Evolutionary conservation across 2,888 invertebrate species (phyloP).

Genomic region (Petrophora chlorosata): DNA sequence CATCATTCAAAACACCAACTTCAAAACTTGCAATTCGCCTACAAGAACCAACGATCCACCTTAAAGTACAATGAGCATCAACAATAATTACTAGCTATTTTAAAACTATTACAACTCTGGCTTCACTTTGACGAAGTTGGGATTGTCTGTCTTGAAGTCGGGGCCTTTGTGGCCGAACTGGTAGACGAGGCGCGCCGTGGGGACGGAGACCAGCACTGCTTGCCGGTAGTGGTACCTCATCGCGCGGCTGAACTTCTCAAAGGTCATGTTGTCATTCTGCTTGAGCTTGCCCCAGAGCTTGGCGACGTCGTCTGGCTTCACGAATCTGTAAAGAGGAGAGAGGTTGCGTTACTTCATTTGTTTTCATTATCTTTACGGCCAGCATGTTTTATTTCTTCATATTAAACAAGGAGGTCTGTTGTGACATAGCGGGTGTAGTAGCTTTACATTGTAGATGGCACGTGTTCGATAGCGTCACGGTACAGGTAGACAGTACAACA

Average conservation of each 20-base stretch:
- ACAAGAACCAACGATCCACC: conserved; percentile 34
- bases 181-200: conserved; percentile 90
- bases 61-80: conserved; percentile 39
- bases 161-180: conserved; percentile 92
- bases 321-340: conserved; percentile 84
- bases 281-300: conserved; percentile 94
- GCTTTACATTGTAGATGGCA: conserved; percentile 21
- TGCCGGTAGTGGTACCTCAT: conserved; percentile 94
- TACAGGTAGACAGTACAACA: neutral
- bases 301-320: conserved; percentile 93
- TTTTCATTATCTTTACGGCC: too few relatives aligned
- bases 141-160: conserved; percentile 88
- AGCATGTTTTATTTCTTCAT: too few relatives aligned
- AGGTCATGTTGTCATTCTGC: conserved; percentile 95
- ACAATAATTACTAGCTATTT: conserved; percentile 31
- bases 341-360: conserved; percentile 28
- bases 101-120: conserved; percentile 56
- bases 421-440: conserved; percentile 8
- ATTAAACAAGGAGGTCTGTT: neutral
- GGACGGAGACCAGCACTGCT: conserved; percentile 88
- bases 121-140: conserved; percentile 76
- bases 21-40: conserved; percentile 28
- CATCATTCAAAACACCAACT: conserved; percentile 36
- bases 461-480: conserved; percentile 24
- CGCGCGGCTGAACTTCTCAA: conserved; percentile 95